phyloP scores from a whole-genome alignment of 2,113 vertebrate species.

The Abramis brama region DNA sequence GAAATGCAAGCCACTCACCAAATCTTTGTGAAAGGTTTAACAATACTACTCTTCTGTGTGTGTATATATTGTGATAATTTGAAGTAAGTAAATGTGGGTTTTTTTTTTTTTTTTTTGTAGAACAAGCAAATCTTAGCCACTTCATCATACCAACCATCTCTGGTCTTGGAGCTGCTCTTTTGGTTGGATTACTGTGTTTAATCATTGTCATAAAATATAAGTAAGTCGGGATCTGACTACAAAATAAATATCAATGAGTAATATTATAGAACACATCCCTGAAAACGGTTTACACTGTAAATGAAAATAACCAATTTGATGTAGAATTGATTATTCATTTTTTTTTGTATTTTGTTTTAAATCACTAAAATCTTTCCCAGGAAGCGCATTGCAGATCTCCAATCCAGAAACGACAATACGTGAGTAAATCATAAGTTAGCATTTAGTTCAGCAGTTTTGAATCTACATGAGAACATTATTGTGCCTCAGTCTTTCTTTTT shows the following conservation, averaged over 20 bases:
- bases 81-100: no score
- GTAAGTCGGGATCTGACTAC: constrained; percentile 57
- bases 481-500: no score
- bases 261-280: no score
- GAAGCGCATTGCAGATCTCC: constrained; percentile 63
- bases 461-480: no score
- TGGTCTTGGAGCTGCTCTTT: constrained; percentile 38
- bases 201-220: constrained; percentile 70
- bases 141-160: constrained; percentile 65
- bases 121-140: constrained; percentile 56
- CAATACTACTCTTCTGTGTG: background rate
- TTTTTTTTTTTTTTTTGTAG: constrained; percentile 49
- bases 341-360: background rate
- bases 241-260: background rate
- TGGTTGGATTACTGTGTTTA: constrained; percentile 64
- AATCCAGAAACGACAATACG: constrained; percentile 58
- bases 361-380: constrained; percentile 45
- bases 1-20: fast-evolving
- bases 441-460: no score
- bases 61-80: background rate
- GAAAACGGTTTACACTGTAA: no score
- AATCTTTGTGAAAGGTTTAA: constrained; percentile 68
- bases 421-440: constrained; percentile 30
- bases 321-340: background rate
- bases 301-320: no score